phyloP scores from a whole-genome alignment of 2,888 invertebrate genomes.

The Pammene fasciana region DNA sequence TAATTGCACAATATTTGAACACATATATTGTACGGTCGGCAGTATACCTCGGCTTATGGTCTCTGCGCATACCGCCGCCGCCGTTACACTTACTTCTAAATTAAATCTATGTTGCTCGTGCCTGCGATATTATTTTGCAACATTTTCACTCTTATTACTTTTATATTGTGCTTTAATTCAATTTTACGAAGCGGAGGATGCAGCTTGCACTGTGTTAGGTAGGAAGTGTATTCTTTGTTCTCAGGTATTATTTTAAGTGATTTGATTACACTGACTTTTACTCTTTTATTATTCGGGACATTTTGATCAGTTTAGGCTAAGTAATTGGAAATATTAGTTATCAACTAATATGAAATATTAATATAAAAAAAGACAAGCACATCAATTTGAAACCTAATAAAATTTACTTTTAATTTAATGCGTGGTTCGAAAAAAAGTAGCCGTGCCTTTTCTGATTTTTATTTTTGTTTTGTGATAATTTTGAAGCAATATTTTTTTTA shows the following conservation, averaged over 20 bases:
- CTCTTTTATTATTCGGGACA: not conserved
- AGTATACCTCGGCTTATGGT: conserved; percentile 57
- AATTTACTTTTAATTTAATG: no score
- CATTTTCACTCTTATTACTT: conserved; percentile 32
- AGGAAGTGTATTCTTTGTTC: not conserved
- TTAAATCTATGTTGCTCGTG: conserved; percentile 34
- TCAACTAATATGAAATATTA: no score
- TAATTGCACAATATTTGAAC: not conserved
- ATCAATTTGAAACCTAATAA: no score
- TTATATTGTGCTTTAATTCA: conserved; percentile 47
- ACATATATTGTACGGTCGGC: not conserved
- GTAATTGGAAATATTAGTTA: no score
- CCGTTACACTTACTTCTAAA: conserved; percentile 49
- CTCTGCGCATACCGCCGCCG: conserved; percentile 24
- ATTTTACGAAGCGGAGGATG: conserved; percentile 44
- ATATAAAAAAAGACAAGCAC: no score
- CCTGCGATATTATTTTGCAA: conserved; percentile 32
- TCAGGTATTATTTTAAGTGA: not conserved
- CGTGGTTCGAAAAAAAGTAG: no score
- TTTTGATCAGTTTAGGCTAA: no score
- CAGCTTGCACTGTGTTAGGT: not conserved
- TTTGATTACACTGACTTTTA: not conserved
- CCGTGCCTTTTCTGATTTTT: no score
- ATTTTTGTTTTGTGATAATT: no score
- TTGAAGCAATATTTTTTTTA: no score